These are phyloP conservation scores for Ectemnius cavifrons DNA, from an alignment of 2,888 invertebrate genomes.

Conservation along the genomic window DNA sequence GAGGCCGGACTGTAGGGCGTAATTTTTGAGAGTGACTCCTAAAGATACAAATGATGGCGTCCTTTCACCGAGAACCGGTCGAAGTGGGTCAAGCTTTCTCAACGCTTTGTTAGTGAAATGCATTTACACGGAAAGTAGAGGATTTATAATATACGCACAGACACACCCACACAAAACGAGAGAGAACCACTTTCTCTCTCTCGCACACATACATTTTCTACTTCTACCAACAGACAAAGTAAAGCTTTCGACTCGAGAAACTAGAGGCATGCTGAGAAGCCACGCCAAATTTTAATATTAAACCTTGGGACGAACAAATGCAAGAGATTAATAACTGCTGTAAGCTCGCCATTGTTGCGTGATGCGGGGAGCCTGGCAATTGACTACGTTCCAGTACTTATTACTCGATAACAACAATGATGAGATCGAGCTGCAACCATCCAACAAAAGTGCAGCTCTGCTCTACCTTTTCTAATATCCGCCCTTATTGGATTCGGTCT, in stretches of 20 bases:
- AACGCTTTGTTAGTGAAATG: neutral
- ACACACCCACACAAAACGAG: too few relatives aligned
- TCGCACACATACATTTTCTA: too few relatives aligned
- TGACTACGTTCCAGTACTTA: neutral
- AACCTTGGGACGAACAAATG: neutral
- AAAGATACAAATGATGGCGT: slow-evolving; percentile 3
- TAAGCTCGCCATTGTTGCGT: neutral
- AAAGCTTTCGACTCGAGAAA: neutral
- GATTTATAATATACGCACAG: neutral
- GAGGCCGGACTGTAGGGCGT: neutral
- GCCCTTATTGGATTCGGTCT: too few relatives aligned
- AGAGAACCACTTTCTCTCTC: too few relatives aligned
- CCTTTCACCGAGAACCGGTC: neutral
- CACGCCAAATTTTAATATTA: neutral
- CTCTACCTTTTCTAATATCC: too few relatives aligned
- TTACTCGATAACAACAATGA: slow-evolving; percentile 3
- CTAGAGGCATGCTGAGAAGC: neutral
- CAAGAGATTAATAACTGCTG: neutral
- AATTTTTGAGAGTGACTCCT: slow-evolving; percentile 5
- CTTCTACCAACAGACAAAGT: neutral
- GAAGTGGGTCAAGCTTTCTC: slow-evolving; percentile 6
- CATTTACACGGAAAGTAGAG: slow-evolving; percentile 2
- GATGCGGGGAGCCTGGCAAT: neutral
- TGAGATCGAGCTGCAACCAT: too few relatives aligned
- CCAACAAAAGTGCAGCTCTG: too few relatives aligned